Conservation (phyloP, 1,140 invertebrate genomes). For the Sipha flava region DNA sequence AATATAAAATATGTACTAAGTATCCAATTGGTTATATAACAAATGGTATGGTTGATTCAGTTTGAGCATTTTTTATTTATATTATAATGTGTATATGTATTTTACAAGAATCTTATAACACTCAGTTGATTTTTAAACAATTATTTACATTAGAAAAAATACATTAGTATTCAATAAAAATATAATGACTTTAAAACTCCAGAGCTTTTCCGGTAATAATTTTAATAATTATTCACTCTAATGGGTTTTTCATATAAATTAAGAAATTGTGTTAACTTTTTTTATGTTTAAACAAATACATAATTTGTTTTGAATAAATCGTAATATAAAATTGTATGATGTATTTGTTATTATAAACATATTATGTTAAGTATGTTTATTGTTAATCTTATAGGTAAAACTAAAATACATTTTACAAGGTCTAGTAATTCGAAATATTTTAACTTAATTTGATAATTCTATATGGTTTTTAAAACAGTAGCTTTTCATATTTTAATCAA, state of each 20-base stretch:
- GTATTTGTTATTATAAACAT: not conserved
- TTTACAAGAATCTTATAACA: not conserved
- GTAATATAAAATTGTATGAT: not conserved
- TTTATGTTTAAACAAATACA: constrained; percentile 12
- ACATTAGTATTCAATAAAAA: not conserved
- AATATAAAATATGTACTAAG: not conserved
- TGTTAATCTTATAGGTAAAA: too few species aligned
- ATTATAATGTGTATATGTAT: not conserved
- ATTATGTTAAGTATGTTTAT: too few species aligned
- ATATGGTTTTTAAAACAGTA: too few species aligned
- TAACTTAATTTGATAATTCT: too few species aligned
- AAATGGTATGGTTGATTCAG: constrained; percentile 8
- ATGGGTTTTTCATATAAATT: not conserved
- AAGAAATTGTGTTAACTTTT: constrained; percentile 6
- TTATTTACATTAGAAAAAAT: not conserved
- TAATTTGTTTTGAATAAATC: constrained; percentile 15
- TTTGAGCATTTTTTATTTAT: not conserved
- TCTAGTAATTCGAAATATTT: too few species aligned
- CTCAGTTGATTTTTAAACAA: not conserved
- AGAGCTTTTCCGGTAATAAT: not conserved
- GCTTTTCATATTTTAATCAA: too few species aligned
- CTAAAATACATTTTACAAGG: too few species aligned
- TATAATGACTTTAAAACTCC: not conserved
- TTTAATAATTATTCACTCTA: not conserved
- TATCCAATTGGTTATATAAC: constrained; percentile 7